These are phyloP conservation scores for Meles meles DNA, from an alignment of 2,113 vertebrate genomes.

Conservation along the genomic window DNA sequence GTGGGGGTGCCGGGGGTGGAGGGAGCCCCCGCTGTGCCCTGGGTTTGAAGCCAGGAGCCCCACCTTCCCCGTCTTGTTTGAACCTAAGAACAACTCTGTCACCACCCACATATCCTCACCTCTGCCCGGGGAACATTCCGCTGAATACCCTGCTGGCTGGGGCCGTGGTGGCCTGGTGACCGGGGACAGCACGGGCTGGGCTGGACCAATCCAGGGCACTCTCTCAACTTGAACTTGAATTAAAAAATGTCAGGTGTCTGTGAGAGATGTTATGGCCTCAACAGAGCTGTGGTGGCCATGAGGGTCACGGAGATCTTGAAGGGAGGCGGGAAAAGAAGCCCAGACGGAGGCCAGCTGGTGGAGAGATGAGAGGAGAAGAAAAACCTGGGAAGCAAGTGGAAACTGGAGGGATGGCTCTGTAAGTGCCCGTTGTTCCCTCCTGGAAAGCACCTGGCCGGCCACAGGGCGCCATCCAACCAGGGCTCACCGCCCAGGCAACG, in stretches of 20 bases:
- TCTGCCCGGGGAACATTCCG: background rate
- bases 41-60: no score
- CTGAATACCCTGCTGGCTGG: no score
- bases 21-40: background rate
- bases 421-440: background rate
- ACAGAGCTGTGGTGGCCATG: background rate
- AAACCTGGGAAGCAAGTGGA: background rate
- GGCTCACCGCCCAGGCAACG: rapidly evolving
- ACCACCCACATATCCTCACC: rapidly evolving
- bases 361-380: background rate
- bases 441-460: background rate
- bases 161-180: background rate
- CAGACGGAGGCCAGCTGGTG: background rate
- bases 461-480: no score
- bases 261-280: background rate
- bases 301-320: background rate
- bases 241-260: background rate
- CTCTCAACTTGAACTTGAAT: background rate
- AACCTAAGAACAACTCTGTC: background rate
- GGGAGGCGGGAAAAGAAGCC: background rate
- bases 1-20: no score
- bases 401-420: background rate
- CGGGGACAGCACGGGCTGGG: background rate
- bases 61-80: background rate
- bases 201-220: background rate